Conservation (phyloP, 2,888 invertebrate genomes). For the Chromoteleia sp. region DNA sequence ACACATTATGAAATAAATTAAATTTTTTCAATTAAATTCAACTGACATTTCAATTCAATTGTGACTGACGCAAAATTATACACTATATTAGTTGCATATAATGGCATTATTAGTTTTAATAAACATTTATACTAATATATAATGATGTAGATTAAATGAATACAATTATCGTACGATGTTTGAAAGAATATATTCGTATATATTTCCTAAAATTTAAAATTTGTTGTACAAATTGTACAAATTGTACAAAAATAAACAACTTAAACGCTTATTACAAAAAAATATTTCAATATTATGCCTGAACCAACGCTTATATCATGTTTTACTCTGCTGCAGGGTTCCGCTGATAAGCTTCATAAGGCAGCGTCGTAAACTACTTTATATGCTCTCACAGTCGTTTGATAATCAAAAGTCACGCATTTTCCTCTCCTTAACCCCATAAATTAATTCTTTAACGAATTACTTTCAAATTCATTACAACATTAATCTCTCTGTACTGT, state of each 20-base stretch:
- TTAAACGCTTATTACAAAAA: constrained; percentile 21
- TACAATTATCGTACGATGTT: background rate
- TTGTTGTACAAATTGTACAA: constrained; percentile 14
- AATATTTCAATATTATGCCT: constrained; percentile 32
- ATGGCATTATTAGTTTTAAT: too few species aligned
- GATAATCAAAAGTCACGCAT: constrained; percentile 28
- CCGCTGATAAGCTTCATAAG: constrained; percentile 31
- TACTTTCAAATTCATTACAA: background rate
- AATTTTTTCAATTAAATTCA: too few species aligned
- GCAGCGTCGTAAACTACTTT: constrained; percentile 24
- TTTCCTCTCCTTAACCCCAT: background rate
- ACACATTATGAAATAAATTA: too few species aligned
- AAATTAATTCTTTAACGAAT: constrained; percentile 1
- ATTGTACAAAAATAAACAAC: constrained; percentile 12
- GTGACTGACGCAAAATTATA: too few species aligned
- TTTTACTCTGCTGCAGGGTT: constrained; percentile 31
- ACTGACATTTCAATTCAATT: too few species aligned
- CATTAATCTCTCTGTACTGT: background rate
- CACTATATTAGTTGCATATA: too few species aligned
- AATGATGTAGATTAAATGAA: background rate
- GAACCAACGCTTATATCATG: constrained; percentile 25
- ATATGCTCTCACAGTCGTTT: constrained; percentile 23
- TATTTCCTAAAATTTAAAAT: constrained; percentile 27
- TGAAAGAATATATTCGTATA: constrained; percentile 22
- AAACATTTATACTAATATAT: too few species aligned